Percentiles rank a stretch among this genome's conserved stretches.
These are phyloP conservation scores for Noctuana brunneofusca DNA, from an alignment of 2,888 invertebrate species.

Conservation along the genomic window DNA sequence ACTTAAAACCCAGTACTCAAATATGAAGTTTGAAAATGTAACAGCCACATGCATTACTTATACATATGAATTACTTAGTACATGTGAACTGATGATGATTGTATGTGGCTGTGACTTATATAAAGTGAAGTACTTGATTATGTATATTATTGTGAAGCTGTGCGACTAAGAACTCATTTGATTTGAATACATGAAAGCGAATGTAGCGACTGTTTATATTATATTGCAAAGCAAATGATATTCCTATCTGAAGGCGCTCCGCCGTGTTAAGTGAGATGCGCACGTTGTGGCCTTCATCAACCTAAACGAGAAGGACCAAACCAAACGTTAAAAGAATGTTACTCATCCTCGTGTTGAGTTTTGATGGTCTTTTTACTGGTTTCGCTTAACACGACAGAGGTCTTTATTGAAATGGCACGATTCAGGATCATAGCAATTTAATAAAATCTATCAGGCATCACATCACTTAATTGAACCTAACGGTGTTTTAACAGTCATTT, in stretches of 20 bases:
- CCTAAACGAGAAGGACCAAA: too few relatives aligned
- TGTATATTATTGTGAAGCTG: constrained; percentile 15
- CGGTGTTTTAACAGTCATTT: neutral
- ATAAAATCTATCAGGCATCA: neutral
- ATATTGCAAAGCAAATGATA: constrained; percentile 21
- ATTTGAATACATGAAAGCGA: constrained; percentile 10
- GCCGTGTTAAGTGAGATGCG: neutral
- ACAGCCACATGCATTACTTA: too few relatives aligned
- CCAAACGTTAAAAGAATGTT: neutral
- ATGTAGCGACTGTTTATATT: constrained; percentile 18
- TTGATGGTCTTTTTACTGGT: too few relatives aligned
- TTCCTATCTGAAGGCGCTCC: neutral
- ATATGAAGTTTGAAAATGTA: too few relatives aligned
- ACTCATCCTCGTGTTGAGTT: neutral
- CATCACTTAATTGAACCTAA: too few relatives aligned
- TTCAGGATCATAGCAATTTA: neutral
- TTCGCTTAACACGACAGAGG: neutral
- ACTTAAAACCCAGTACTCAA: too few relatives aligned
- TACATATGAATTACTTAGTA: too few relatives aligned
- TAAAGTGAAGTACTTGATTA: neutral
- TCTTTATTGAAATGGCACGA: neutral
- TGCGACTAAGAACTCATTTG: constrained; percentile 8
- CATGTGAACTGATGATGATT: neutral
- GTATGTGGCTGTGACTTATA: neutral
- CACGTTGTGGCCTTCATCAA: neutral